phyloP scores from a whole-genome alignment of 2,888 invertebrate species.

The Morpho deidamia region DNA sequence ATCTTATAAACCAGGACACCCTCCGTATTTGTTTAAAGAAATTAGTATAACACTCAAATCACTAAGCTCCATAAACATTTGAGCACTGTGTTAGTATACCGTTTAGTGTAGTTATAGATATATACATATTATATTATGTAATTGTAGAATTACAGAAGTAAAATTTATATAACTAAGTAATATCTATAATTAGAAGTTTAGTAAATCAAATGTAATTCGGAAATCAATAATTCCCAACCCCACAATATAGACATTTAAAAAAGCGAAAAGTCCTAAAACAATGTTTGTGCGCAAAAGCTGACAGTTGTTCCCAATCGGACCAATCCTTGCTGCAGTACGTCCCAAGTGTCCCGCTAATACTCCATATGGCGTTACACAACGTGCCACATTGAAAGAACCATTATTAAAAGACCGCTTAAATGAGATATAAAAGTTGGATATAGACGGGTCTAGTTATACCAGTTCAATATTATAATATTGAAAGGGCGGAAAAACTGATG shows the following conservation, averaged over 20 bases:
- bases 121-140: too few species aligned
- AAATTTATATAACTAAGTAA: too few species aligned
- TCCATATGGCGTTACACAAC: constrained; percentile 72
- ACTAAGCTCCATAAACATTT: too few species aligned
- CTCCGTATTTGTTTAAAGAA: too few species aligned
- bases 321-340: constrained; percentile 56
- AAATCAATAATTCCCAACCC: neutral
- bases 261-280: constrained; percentile 33
- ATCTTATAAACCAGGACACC: too few species aligned
- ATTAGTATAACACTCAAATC: too few species aligned
- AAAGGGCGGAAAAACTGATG: constrained; percentile 65
- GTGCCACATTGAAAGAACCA: constrained; percentile 59
- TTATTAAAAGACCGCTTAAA: constrained; percentile 32
- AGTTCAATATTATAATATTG: constrained; percentile 53
- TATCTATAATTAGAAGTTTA: too few species aligned
- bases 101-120: too few species aligned
- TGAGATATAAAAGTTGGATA: constrained; percentile 2
- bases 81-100: too few species aligned
- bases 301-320: constrained; percentile 67
- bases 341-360: constrained; percentile 74
- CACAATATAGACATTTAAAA: neutral
- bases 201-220: neutral
- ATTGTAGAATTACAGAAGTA: too few species aligned
- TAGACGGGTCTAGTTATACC: constrained; percentile 35
- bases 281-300: constrained; percentile 52